Evolutionary conservation across 92 coral and sea anemone genomes (phyloP), one percentile per base, ranked within the genome.

Genomic region (Epizoanthus ramosus): DNA sequence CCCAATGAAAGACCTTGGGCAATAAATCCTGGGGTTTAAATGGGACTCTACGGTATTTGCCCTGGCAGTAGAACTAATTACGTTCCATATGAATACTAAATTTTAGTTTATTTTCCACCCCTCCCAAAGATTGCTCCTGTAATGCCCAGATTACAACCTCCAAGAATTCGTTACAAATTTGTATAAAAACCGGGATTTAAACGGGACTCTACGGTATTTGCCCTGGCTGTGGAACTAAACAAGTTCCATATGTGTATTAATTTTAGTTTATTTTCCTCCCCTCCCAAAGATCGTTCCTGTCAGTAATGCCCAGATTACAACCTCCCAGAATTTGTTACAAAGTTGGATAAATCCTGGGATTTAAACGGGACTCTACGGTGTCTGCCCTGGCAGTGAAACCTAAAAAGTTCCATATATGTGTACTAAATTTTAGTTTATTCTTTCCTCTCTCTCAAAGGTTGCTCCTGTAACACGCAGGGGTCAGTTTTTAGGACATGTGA

Each of bases 391-490:
- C 8, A 9, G 16, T 24, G 19, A 13, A 70, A 22, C 8, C n/a
- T 6, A 70, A 70, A 3, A 70, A 45, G 10, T 4, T 4, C 21
- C 18, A 28, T n/a, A 28, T 81, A 43, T n/a, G n/a, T 28, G n/a
- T 24, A 2, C 31, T 47, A 67, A 67, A 8, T n/a, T 80, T 33
- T 39, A 18, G 33, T 16, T 28, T 47, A 4, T 25, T 31, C 56
- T 22, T 61, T 4, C 61, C 77, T 50, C 28, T 50, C 28, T 56
- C 33, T 24, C 24, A 8, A 71, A 97, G 99, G 92, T 0, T 97
- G 99, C 54, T 85, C 80, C n/a, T 97, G 99, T 75, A 89, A 88
- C 53, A 73, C 77, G 23, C 45, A 71, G 7, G 99, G 99, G 33
- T 92, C 94, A 3, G 86, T 80, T 28, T 86, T 88, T 28, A 86